phyloP scores from a whole-genome alignment of 1,140 invertebrate species.

The Medauroidea extradentata region DNA sequence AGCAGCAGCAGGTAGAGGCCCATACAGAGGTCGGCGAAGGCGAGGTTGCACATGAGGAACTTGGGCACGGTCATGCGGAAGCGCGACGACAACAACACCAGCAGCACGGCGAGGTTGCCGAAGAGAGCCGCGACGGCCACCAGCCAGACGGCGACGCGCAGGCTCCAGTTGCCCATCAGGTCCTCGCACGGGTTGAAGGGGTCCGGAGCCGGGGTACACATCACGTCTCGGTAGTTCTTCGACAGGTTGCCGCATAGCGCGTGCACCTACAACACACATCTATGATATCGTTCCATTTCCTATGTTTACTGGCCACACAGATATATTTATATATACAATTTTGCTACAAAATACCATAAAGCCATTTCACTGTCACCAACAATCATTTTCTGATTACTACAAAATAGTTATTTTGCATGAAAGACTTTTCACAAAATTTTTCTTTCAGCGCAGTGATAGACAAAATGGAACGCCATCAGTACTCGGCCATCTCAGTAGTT shows the following conservation, averaged over 20 bases:
- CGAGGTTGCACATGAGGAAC: constrained; percentile 82
- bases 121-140: constrained; percentile 60
- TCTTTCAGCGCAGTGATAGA: too few relatives aligned
- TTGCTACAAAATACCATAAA: too few relatives aligned
- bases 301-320: too few relatives aligned
- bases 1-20: constrained; percentile 79
- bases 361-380: too few relatives aligned
- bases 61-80: constrained; percentile 65
- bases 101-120: constrained; percentile 77
- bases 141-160: constrained; percentile 80
- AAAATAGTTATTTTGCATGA: too few relatives aligned
- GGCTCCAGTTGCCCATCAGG: constrained; percentile 76
- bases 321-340: too few relatives aligned
- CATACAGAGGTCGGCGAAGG: constrained; percentile 82
- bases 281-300: too few relatives aligned
- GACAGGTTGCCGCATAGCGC: constrained; percentile 37
- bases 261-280: too few relatives aligned
- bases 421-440: too few relatives aligned
- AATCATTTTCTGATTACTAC: too few relatives aligned
- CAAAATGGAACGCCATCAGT: too few relatives aligned
- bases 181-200: constrained; percentile 88
- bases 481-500: too few relatives aligned
- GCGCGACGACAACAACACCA: constrained; percentile 61
- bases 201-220: constrained; percentile 73
- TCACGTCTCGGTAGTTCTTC: constrained; percentile 36